phyloP scores from a whole-genome alignment of 2,888 invertebrate species.

The Auanema sp. region DNA sequence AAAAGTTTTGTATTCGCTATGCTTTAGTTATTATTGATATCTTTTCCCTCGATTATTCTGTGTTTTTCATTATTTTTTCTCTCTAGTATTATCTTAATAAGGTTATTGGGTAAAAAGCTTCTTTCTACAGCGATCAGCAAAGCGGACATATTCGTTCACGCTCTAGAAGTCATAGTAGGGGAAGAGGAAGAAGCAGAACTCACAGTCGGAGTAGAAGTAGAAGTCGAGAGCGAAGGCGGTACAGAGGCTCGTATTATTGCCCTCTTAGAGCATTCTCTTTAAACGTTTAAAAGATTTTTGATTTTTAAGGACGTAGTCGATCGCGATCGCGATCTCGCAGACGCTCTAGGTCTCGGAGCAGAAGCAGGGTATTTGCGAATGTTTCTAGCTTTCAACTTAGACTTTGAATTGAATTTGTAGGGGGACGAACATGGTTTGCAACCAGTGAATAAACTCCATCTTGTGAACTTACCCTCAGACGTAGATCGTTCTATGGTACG shows the following conservation, averaged over 20 bases:
- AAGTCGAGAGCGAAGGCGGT: conserved; percentile 12
- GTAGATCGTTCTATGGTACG: conserved; percentile 26
- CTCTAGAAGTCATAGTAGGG: too few species aligned
- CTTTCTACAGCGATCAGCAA: too few species aligned
- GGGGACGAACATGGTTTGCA: not conserved
- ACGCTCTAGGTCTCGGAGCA: conserved; percentile 22
- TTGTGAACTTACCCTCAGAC: conserved; percentile 35
- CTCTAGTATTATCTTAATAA: too few species aligned
- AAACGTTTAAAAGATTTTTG: not conserved
- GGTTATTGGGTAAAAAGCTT: too few species aligned
- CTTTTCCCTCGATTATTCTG: too few species aligned
- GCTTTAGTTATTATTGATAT: too few species aligned
- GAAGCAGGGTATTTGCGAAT: conserved; percentile 20
- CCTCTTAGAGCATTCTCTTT: not conserved
- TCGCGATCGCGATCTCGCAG: conserved; percentile 16
- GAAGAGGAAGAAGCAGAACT: conserved; percentile 1
- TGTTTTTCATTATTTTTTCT: too few species aligned
- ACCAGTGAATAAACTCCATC: conserved; percentile 34
- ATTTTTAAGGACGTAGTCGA: conserved; percentile 9
- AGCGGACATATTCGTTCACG: too few species aligned
- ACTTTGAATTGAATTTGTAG: conserved; percentile 11
- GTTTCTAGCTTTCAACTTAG: conserved; percentile 10
- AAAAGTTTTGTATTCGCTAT: too few species aligned
- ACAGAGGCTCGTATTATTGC: too few species aligned
- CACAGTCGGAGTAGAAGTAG: conserved; percentile 5